Base-by-base conservation (phyloP, 2,888 invertebrate species). In the Stictocephala bisonia region DNA sequence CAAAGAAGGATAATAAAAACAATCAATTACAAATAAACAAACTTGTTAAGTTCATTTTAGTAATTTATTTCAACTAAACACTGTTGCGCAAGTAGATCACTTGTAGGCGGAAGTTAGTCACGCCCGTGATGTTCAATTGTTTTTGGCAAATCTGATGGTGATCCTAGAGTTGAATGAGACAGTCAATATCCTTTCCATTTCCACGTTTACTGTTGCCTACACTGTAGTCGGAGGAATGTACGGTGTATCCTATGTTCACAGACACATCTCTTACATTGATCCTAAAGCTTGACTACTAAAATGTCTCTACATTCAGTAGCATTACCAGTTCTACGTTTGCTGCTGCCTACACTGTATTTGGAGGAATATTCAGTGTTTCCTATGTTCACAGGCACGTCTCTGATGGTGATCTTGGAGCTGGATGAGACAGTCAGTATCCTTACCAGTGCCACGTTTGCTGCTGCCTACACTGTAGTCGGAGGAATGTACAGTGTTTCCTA, bases 401-500 rank as follows among this genome's bases (percentile, higher is more conserved):
- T 90, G 71, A 85, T 87, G 68, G 89, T 90, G 29, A 89, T 90
- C 73, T 84, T 90, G 64, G 86, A 88, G 74, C 82, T 89, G 77
- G 85, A 87, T 77, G 84, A 85, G 78, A 84, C 83, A 60, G 83
- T 86, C 2, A 86, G 89, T 27, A 87, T 90, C 71, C 85, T 89
- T 24, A 83, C 88, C 15, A 89, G 87, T 3, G 87, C 89, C 4
- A 84, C 85, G 79, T 89, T 90, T 79, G 89, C 89, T 58, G 85
- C 89, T 20, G 84, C 87, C 77, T 92, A 91, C 83, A 91, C 91
- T 0, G 86, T 91, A 71, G 87, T 89, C 77, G 90, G 91, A 0
- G 91, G 91, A 0, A 85, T 91, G 44, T 91, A 90, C 81, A 89
- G 90, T 15, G 90, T 91, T 18, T 90, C 91, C 0, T 91, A 90